Base-by-base conservation (phyloP, 2,797 vertebrate genomes). In the Enteromius radiatus region DNA sequence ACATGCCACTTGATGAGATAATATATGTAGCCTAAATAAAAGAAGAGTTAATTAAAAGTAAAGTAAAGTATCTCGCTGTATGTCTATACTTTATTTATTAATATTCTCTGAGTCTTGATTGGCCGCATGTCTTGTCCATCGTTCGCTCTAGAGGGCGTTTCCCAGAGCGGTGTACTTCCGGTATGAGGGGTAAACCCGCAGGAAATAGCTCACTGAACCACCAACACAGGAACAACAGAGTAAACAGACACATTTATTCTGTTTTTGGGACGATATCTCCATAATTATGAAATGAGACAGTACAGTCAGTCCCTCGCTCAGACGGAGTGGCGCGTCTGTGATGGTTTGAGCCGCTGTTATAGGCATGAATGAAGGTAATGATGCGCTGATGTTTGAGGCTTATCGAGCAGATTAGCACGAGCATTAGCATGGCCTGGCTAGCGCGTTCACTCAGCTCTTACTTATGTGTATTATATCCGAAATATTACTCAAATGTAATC, bases 281-380 rank as follows among this genome's bases (percentile, higher is more conserved):
- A 69, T 52, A 33, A 49, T 23, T 21, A 75, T 86, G 54, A 81
- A 87, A 84, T 74, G 63, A 75, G 54, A 78, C 43, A 7, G 5
- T 73, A 41, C 70, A 69, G 43, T 2, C 12, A 43, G 47, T 61
- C 71, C 14, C 61, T 79, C 81, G 71, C 63, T 52, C 71, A 65
- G 82, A 78, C 84, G 87, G 81, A 75, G 79, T 77, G 80, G 80
- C 64, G 23, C 71, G 36, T 45, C 61, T 56, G 76, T 82, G 83
- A 88, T 47, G 21, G 83, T 17, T 78, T 14, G 73, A 26, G 83
- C 38, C 41, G 26, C 85, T 73, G 59, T 83, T 85, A 64, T 61
- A 84, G 11, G 86, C 84, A 88, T 83, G 89, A 80, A 56, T 91
- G 83, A 91, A 92, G 93, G 93, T 94, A 86, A 47, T 88, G 82